A percentile compares a stretch with the other conserved stretches of the same genome.
phyloP scores from a whole-genome alignment of 2,888 invertebrate species.

The Elegia similella region DNA sequence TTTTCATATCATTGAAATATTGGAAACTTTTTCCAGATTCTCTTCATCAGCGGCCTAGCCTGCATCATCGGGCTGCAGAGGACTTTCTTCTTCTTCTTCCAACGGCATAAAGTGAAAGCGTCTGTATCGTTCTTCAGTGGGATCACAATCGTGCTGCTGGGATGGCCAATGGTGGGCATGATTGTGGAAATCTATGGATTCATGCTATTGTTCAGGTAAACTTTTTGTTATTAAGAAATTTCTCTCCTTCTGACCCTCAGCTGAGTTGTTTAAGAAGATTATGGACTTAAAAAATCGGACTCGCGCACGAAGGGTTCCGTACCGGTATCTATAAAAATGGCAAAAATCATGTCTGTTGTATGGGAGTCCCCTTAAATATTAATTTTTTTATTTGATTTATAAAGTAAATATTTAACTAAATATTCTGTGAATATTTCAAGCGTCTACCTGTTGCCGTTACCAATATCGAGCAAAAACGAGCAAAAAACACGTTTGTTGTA shows the following conservation, averaged over 20 bases:
- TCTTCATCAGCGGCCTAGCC: constrained; percentile 96
- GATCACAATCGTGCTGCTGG: constrained; percentile 93
- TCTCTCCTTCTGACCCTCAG: neutral
- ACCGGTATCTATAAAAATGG: too few species aligned
- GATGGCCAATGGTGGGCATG: constrained; percentile 99
- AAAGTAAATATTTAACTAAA: too few species aligned
- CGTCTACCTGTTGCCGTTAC: too few species aligned
- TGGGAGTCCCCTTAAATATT: too few species aligned
- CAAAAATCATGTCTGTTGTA: too few species aligned
- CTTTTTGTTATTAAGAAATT: constrained; percentile 12
- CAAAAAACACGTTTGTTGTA: too few species aligned
- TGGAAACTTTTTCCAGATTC: constrained; percentile 90
- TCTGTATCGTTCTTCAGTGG: constrained; percentile 95
- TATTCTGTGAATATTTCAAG: too few species aligned
- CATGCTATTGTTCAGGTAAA: constrained; percentile 89
- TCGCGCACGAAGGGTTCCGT: too few species aligned
- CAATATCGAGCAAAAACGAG: too few species aligned
- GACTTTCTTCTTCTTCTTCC: constrained; percentile 98
- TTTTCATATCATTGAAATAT: too few species aligned
- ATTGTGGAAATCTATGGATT: constrained; percentile 98
- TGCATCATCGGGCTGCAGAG: constrained; percentile 98
- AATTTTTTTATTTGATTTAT: too few species aligned
- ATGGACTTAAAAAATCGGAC: too few species aligned
- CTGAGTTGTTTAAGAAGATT: neutral
- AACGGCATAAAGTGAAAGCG: constrained; percentile 96